Evolutionary conservation across 1,140 invertebrate genomes (phyloP), one percentile per base, ranked within the genome.

Genomic region (Helicoverpa zea): DNA sequence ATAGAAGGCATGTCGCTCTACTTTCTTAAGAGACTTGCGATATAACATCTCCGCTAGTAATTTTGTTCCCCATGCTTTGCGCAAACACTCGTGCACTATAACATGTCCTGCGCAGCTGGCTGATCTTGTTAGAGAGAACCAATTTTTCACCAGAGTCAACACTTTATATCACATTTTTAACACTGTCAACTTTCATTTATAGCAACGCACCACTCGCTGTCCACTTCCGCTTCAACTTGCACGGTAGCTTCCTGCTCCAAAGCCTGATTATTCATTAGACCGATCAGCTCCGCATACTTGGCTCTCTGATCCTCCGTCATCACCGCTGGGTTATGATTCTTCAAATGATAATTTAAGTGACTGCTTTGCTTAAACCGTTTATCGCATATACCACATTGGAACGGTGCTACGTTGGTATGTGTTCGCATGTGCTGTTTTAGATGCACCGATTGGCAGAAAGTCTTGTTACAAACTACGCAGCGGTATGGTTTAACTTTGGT

Each of bases 351-450:
- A 59, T 95, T 95, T 11, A 95, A 54, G 68, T 95, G 94, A 23
- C 91, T 94, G 83, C 88, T 90, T 74, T 95, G 95, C 23, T 95
- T 95, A 82, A 95, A 95, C 2, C 93, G 35, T 14, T 94, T 91
- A 35, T 96, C 91, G 86, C 97, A 98, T 3, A 97, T 89, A 0
- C 95, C 91, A 81, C 97, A 97, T 23, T 96, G 96, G 91, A 98
- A 98, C 0, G 98, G 97, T 54, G 97, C 96, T 81, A 98, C 97
- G 3, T 97, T 97, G 0, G 95, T 95, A 80, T 95, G 94, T 0
- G 93, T 94, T 0, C 94, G 52, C 94, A 95, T 95, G 68, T 95
- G 95, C 30, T 95, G 94, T 16, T 91, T 91, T 13, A 95, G 56
- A 58, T 95, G 95, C 0, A 95, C 91, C 0, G 93, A 93, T 70